phyloP scores from a whole-genome alignment of 2,888 invertebrate genomes.

The Tuta absoluta region DNA sequence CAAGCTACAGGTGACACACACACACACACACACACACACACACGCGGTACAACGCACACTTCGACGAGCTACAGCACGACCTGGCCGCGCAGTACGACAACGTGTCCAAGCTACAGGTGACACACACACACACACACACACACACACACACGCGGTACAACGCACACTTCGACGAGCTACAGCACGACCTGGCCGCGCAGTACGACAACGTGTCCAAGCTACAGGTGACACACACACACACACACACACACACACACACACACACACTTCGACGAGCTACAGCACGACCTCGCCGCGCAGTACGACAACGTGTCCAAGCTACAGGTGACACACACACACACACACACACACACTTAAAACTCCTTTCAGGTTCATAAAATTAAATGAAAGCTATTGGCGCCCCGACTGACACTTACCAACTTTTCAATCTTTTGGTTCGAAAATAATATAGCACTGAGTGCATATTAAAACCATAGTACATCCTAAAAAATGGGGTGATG shows the following conservation, averaged over 20 bases:
- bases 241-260: slow-evolving; percentile 36
- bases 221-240: background rate
- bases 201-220: slow-evolving; percentile 86
- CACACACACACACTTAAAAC: background rate
- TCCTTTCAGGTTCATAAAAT: too few relatives aligned
- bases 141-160: too few relatives aligned
- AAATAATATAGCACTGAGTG: too few relatives aligned
- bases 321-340: background rate
- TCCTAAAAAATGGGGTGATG: too few relatives aligned
- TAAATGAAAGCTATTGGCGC: too few relatives aligned
- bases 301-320: slow-evolving; percentile 86
- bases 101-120: slow-evolving; percentile 85
- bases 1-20: slow-evolving; percentile 80
- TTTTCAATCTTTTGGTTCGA: too few relatives aligned
- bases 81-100: slow-evolving; percentile 90
- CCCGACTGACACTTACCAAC: too few relatives aligned
- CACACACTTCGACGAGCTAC: slow-evolving; percentile 83
- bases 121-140: slow-evolving; percentile 34
- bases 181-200: slow-evolving; percentile 88
- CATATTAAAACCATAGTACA: too few relatives aligned
- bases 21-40: slow-evolving; percentile 72
- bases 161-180: slow-evolving; percentile 84
- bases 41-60: slow-evolving; percentile 87
- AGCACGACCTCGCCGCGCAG: slow-evolving; percentile 88
- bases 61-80: slow-evolving; percentile 90